Conservation (phyloP, 2,888 invertebrate species). For the Pachycephus smyrnensis region DNA sequence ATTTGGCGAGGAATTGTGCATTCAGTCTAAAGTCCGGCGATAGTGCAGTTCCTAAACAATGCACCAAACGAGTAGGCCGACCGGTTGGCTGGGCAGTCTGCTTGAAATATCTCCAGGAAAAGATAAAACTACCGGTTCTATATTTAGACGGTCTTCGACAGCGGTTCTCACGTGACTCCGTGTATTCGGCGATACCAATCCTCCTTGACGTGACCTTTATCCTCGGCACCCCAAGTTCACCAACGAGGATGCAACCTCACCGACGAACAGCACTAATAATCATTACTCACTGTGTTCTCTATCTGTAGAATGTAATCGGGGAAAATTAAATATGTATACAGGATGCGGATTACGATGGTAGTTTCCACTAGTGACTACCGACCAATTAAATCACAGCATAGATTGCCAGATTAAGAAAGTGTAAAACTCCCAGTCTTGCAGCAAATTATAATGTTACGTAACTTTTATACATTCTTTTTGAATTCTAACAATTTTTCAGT, state of each 20-base stretch:
- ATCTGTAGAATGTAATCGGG: too few relatives aligned
- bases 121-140: constrained; percentile 47
- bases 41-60: constrained; percentile 34
- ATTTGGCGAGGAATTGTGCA: background rate
- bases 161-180: constrained; percentile 34
- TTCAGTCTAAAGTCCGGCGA: background rate
- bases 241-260: background rate
- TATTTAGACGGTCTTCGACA: constrained; percentile 43
- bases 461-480: too few relatives aligned
- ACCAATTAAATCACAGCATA: too few relatives aligned
- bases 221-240: background rate
- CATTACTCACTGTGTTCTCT: background rate
- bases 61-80: constrained; percentile 1
- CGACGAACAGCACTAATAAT: background rate
- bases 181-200: background rate
- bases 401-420: too few relatives aligned
- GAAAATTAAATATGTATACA: too few relatives aligned
- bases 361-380: too few relatives aligned
- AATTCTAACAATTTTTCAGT: too few relatives aligned
- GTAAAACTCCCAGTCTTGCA: too few relatives aligned
- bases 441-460: too few relatives aligned
- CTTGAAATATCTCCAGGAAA: constrained; percentile 46
- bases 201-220: background rate
- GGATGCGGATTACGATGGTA: too few relatives aligned
- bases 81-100: constrained; percentile 16